phyloP scores from a whole-genome alignment of 2,888 invertebrate genomes.

The Furcula furcula region DNA sequence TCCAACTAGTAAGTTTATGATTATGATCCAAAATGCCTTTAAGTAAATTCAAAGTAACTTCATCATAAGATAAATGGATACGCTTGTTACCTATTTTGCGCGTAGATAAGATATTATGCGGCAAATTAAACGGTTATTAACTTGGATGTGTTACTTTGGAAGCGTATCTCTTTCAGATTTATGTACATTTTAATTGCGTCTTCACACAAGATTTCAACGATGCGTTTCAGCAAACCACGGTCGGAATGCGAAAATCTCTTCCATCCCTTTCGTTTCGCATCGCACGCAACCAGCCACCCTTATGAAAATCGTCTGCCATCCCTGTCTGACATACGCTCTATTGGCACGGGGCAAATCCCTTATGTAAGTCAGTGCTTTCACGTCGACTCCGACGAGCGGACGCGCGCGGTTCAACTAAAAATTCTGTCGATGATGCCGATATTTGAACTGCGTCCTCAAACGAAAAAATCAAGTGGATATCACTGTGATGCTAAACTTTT shows the following conservation, averaged over 20 bases:
- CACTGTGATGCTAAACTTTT: slow-evolving; percentile 44
- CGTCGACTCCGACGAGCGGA: slow-evolving; percentile 36
- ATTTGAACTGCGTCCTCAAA: slow-evolving; percentile 26
- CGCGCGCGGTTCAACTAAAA: slow-evolving; percentile 41
- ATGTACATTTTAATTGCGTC: slow-evolving; percentile 76
- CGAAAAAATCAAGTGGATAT: slow-evolving; percentile 34
- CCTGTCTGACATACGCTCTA: slow-evolving; percentile 57
- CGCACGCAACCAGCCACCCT: slow-evolving; percentile 57
- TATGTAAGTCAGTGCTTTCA: slow-evolving; percentile 77
- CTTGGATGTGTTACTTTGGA: slow-evolving; percentile 44
- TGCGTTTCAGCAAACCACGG: slow-evolving; percentile 49
- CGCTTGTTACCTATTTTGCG: no score
- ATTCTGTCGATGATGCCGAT: slow-evolving; percentile 53
- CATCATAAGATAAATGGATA: no score
- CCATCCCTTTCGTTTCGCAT: slow-evolving; percentile 58
- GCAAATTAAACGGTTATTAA: slow-evolving; percentile 57
- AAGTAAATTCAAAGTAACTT: no score
- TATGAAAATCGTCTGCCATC: slow-evolving; percentile 56
- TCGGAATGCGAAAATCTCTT: slow-evolving; percentile 60
- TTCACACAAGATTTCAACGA: slow-evolving; percentile 70
- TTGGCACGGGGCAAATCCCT: slow-evolving; percentile 71
- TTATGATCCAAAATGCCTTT: no score
- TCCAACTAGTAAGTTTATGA: no score
- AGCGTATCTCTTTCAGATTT: slow-evolving; percentile 62
- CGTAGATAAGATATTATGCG: slow-evolving; percentile 40